These are phyloP conservation scores for Tilapia sparmanii DNA, from an alignment of 2,113 vertebrate species.

Conservation along the genomic window DNA sequence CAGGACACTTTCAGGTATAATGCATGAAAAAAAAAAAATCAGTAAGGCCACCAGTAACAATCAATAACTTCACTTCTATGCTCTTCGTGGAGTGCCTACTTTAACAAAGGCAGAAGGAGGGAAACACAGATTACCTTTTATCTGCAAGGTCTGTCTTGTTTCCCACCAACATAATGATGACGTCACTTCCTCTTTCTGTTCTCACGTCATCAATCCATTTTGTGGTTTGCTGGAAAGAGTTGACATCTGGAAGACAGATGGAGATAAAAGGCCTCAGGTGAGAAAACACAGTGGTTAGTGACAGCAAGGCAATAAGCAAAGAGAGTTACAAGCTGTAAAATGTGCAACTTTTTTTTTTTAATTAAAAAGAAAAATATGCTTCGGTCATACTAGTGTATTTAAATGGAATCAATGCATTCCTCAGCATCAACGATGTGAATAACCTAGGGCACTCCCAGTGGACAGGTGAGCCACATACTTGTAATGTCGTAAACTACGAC, in stretches of 20 bases:
- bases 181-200: constrained; percentile 96
- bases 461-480: constrained; percentile 84
- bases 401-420: background rate
- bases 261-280: background rate
- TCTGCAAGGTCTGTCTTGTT: constrained; percentile 99
- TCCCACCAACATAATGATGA: constrained; percentile 99
- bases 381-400: background rate
- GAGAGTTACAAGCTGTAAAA: background rate
- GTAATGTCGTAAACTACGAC: constrained; percentile 99
- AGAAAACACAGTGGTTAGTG: background rate
- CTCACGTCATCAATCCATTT: constrained; percentile 99
- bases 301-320: background rate
- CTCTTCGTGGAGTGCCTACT: background rate
- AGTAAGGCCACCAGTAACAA: background rate
- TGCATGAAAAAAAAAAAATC: background rate
- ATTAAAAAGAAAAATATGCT: background rate
- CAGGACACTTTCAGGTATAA: background rate
- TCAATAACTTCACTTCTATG: constrained; percentile 35
- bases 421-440: background rate
- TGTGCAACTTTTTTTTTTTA: background rate
- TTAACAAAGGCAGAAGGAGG: background rate
- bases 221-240: constrained; percentile 99
- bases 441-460: background rate
- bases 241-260: constrained; percentile 79
- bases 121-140: constrained; percentile 80